These are phyloP conservation scores for Drosophila paucipuncta DNA, from an alignment of 2,888 invertebrate genomes.

Conservation along the genomic window DNA sequence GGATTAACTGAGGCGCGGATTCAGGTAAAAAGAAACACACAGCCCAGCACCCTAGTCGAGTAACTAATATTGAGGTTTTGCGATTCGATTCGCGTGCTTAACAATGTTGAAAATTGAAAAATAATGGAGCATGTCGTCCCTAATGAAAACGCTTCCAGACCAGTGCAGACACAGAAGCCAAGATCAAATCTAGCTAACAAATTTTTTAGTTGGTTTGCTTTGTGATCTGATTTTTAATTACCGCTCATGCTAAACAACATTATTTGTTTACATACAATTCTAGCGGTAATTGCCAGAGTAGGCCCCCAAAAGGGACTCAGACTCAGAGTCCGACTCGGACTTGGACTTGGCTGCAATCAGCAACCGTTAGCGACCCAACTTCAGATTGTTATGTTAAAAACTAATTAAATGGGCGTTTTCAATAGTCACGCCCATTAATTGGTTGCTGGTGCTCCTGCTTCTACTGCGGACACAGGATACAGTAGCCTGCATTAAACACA, in stretches of 20 bases:
- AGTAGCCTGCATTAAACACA: slow-evolving; percentile 74
- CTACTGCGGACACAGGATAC: slow-evolving; percentile 42
- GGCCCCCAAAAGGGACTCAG: slow-evolving; percentile 31
- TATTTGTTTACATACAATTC: slow-evolving; percentile 72
- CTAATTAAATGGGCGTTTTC: slow-evolving; percentile 81
- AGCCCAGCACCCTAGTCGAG: slow-evolving; percentile 15
- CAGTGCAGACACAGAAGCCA: slow-evolving; percentile 1
- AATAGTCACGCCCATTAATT: slow-evolving; percentile 77
- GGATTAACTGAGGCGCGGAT: slow-evolving; percentile 97
- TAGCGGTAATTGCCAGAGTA: slow-evolving; percentile 52
- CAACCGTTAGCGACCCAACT: slow-evolving; percentile 44
- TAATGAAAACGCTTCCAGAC: slow-evolving; percentile 68
- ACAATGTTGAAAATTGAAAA: slow-evolving; percentile 79
- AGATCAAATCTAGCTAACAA: slow-evolving; percentile 23
- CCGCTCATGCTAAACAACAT: slow-evolving; percentile 76
- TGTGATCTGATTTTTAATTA: slow-evolving; percentile 69
- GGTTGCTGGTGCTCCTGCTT: slow-evolving; percentile 42
- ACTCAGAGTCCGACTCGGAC: slow-evolving; percentile 4
- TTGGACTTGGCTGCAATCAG: slow-evolving; percentile 59
- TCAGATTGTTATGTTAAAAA: slow-evolving; percentile 82
- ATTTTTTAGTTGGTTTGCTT: slow-evolving; percentile 37
- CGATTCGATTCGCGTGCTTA: slow-evolving; percentile 70
- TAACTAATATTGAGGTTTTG: slow-evolving; percentile 47
- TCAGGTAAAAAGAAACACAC: slow-evolving; percentile 88
- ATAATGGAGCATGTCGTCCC: slow-evolving; percentile 81